Evolutionary conservation across 2,797 vertebrate genomes (phyloP), one percentile per base, ranked within the genome.

Genomic region (Babyrousa celebensis): DNA sequence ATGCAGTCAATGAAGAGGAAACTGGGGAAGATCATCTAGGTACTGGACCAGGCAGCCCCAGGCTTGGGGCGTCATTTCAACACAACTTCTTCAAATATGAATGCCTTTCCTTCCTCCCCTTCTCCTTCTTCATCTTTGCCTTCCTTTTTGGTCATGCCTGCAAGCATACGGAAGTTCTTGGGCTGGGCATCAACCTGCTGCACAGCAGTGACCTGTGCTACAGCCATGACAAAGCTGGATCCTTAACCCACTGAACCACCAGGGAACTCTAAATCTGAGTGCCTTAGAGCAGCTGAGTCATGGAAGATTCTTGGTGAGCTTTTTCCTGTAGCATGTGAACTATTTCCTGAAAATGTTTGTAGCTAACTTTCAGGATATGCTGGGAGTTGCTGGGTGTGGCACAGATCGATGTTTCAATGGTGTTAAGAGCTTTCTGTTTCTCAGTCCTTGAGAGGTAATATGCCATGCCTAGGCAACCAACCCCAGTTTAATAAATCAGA

Each of bases 371-470:
- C 36, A 36, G 67, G 71, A 25, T 65, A n/a, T 43, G 32, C 32
- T 12, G 16, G 65, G 62, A 89, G n/a, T 77, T n/a, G 16, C 86
- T 70, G 75, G 25, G 8, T 1, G 0, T 63, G 48, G 48, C 74
- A 32, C n/a, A 62, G 79, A 54, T 27, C 1, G 1, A 56, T 29
- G 27, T 70, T 32, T 77, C 78, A 23, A 1, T 15, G 74, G 32
- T 29, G 12, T 62, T 75, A 32, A 72, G 68, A 63, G 15, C n/a
- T 58, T 63, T 71, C 83, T 58, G 2, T 17, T n/a, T 74, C 85
- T 79, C 14, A 23, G 82, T 92, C 48, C 58, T 85, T 75, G 63
- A 92, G 82, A 91, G 86, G 62, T 21, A 91, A 71, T 60, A 32
- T 56, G 17, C 17, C 23, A 6, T 48, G 60, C 11, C 52, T 71